Base-by-base conservation (phyloP, 2,113 vertebrate species). In the Gallinago media region DNA sequence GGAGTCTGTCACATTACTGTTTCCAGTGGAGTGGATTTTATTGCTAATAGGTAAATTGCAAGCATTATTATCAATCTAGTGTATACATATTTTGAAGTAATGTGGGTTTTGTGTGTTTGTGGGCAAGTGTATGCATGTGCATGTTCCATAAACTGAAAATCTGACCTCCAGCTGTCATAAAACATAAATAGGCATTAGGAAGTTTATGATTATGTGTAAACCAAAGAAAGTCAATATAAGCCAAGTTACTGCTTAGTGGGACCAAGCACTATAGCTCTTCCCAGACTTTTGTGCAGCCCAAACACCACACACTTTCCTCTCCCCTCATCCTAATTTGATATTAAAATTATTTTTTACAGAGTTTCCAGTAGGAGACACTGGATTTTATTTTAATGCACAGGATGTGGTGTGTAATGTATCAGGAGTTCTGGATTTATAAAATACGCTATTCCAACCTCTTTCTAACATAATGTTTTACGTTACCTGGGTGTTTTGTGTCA, bases 221-320 rank as follows among this genome's bases (percentile, higher is more conserved):
- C 15, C 50, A 84, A 84, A 92, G n/a, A n/a, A 71, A 82, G 14
- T 38, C 42, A 83, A 47, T 76, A 56, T 11, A 23, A 88, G 40
- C 32, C 40, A 72, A 80, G 36, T n/a, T 54, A 54, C 15, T 38
- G 11, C 12, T 78, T 59, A 66, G 40, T 42, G 40, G 12, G 29
- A 56, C 46, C 18, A 66, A 42, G 11, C 9, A 27, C 8, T 31
- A 15, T 2, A 92, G 25, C 9, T 54, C 22, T 77, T 94, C 65
- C 66, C 65, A 68, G 44, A 73, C 21, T 11, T 50, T 50, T 67
- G 50, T 29, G 18, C 29, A 91, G 63, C 16, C 58, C 13, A 17
- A 78, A 59, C 0, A 0, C 18, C 50, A 19, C 7, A 71, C 10
- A 11, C 11, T 66, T 68, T 65, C 42, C 15, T 27, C 44, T 63